Percentiles rank a stretch among this genome's conserved stretches.
Evolutionary conservation across 2,113 vertebrate species (phyloP).

Genomic region (Plotosus lineatus): DNA sequence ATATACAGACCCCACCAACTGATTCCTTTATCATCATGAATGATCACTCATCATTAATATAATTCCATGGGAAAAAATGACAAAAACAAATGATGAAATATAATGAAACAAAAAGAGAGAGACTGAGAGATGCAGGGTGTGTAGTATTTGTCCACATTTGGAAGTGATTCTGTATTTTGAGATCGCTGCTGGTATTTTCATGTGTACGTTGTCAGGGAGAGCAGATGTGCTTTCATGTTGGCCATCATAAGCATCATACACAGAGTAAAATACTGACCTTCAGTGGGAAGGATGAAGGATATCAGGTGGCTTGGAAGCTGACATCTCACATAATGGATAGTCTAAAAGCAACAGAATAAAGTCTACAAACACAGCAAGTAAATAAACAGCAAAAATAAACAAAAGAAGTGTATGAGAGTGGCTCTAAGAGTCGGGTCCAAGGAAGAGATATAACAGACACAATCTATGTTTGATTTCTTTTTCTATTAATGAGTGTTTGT

Average conservation of each 20-base stretch:
- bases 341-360: conserved; percentile 46
- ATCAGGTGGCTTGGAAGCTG: conserved; percentile 77
- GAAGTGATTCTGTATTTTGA: not conserved
- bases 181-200: not conserved
- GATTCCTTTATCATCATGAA: not conserved
- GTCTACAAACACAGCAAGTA: not conserved
- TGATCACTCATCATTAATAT: not conserved
- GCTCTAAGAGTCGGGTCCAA: not conserved
- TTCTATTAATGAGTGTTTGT: not conserved
- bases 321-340: conserved; percentile 64
- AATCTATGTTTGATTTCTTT: not conserved
- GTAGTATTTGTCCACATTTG: not conserved
- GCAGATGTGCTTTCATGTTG: conserved; percentile 71
- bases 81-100: not conserved
- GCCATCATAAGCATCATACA: conserved; percentile 68
- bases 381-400: not conserved
- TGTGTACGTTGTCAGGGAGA: conserved; percentile 51
- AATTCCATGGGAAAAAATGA: not conserved
- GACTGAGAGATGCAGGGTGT: too few species aligned
- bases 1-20: too few species aligned
- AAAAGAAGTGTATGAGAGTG: not conserved
- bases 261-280: conserved; percentile 70
- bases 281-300: conserved; percentile 72
- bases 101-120: too few species aligned
- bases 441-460: not conserved